Evolutionary conservation across 1,140 invertebrate genomes (phyloP).

Genomic region (Ylistrum balloti): DNA sequence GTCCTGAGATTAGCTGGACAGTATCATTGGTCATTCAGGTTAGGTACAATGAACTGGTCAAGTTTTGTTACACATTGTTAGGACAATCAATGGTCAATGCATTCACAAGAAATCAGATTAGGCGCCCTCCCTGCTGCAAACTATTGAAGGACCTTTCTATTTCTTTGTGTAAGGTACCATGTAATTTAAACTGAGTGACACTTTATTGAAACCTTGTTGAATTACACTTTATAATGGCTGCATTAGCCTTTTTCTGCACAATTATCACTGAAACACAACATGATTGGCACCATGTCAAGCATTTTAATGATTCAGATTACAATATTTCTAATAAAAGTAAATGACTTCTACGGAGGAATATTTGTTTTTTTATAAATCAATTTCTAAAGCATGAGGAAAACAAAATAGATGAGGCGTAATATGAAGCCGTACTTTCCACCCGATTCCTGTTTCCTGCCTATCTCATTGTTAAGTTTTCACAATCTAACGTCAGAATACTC

Average conservation of each 20-base stretch:
- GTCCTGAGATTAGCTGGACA: neutral
- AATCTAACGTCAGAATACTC: constrained; percentile 16
- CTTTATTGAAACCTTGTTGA: neutral
- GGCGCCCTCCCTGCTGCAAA: neutral
- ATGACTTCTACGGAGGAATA: neutral
- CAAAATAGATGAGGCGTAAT: neutral
- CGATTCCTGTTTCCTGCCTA: constrained; percentile 11
- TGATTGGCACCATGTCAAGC: neutral
- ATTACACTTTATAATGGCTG: neutral
- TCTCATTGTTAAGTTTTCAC: neutral
- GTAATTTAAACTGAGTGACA: neutral
- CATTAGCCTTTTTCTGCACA: neutral
- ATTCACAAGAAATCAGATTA: constrained; percentile 25
- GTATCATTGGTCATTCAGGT: neutral
- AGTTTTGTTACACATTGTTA: constrained; percentile 34
- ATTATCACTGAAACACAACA: neutral
- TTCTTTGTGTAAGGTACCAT: neutral
- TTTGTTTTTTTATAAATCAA: neutral
- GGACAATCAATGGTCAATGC: neutral
- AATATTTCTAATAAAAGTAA: neutral
- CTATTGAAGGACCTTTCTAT: neutral
- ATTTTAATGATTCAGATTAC: neutral
- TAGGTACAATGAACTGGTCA: neutral
- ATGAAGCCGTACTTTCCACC: neutral
- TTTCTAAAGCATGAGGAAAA: neutral